A percentile compares a stretch with the other conserved stretches of the same genome.
Evolutionary conservation across 2,888 invertebrate species (phyloP).

Genomic region (Acanthoscelides obtectus): DNA sequence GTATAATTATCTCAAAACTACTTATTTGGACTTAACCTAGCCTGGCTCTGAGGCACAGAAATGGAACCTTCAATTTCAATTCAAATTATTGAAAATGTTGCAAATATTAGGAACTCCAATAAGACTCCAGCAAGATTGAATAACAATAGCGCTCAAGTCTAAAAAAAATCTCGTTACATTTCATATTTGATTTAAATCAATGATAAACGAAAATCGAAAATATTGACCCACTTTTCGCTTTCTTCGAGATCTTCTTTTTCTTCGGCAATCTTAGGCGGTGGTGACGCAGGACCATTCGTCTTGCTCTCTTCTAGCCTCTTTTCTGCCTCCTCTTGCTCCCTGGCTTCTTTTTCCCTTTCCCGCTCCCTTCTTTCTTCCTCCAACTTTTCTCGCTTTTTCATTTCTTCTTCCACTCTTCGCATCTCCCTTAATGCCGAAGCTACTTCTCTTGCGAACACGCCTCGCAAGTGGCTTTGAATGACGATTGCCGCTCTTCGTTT

Average conservation of each 20-base stretch:
- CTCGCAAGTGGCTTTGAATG: constrained; percentile 80
- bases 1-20: too few species aligned
- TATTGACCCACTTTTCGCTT: constrained; percentile 54
- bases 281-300: constrained; percentile 36
- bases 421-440: constrained; percentile 83
- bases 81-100: too few species aligned
- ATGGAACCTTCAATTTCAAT: too few species aligned
- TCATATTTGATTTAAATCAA: too few species aligned
- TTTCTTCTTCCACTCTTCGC: constrained; percentile 80
- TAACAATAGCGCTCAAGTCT: too few species aligned
- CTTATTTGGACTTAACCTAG: too few species aligned
- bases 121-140: too few species aligned
- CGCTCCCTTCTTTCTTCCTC: constrained; percentile 65
- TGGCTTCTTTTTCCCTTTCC: constrained; percentile 56
- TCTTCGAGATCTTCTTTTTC: constrained; percentile 56
- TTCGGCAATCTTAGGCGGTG: constrained; percentile 47
- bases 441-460: constrained; percentile 86
- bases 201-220: background rate
- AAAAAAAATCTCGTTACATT: too few species aligned
- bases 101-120: too few species aligned
- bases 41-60: too few species aligned
- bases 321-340: constrained; percentile 46
- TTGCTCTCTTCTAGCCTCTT: constrained; percentile 32
- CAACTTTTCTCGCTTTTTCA: constrained; percentile 69
- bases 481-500: constrained; percentile 80